Base-by-base conservation (phyloP, 2,888 invertebrate species). In the Xylota sylvarum region DNA sequence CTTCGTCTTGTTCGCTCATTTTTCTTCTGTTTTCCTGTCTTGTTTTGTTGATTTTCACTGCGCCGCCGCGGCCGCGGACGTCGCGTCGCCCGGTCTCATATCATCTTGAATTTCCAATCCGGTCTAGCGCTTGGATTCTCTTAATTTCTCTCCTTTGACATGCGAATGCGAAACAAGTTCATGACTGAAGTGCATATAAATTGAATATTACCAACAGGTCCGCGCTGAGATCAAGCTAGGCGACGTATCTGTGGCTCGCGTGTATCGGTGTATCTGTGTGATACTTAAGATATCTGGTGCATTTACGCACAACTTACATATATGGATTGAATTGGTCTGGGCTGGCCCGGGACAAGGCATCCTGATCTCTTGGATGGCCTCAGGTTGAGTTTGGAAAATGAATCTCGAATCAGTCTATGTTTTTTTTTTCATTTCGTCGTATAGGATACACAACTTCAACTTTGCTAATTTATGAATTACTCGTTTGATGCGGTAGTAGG, bases 141-240 rank as follows among this genome's bases (percentile, higher is more conserved):
- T 87, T 87, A 84, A 84, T 87, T 84, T 87, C 79, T 87, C 84
- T 83, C 83, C 83, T 83, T 84, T 86, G 86, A 86, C 77, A 81
- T 86, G 76, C 76, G 84, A 79, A 87, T 87, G 87, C 84, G 84
- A 87, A 87, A 87, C 87, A 87, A 84, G 87, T 87, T 84, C 87
- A 87, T 79, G 81, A 87, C 83, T 86, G 81, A 86, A 81, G 86
- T 81, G 81, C 81, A 86, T 81, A 86, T 86, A 86, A 86, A 86
- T 86, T 81, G 86, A 86, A 86, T 86, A 81, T 86, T 86, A 86
- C 86, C 81, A 86, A 86, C 86, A 86, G 86, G 86, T 86, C 86
- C 72, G 35, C 10, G 10, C 10, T 10, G 37, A 77, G 72, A 79
- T 73, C 73, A 84, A 79, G 55, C 78, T 69, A 83, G 81, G 77